Conservation (phyloP, 2,797 vertebrate species). For the Liparis tanakae region DNA sequence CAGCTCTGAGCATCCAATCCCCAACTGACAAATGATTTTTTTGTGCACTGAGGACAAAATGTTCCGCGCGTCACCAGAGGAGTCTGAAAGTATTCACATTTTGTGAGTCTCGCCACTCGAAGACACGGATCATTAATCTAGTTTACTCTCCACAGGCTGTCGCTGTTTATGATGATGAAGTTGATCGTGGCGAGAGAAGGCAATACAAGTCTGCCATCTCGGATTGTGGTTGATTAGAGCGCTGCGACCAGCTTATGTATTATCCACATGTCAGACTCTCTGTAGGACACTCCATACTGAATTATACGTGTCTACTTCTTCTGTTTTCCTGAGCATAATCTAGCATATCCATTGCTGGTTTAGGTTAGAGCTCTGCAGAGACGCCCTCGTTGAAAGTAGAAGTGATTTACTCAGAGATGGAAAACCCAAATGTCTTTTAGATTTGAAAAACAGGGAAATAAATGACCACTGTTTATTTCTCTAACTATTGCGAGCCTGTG, state of each 20-base stretch:
- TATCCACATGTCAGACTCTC: conserved; percentile 22
- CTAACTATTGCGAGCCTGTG: neutral
- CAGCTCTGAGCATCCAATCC: conserved; percentile 38
- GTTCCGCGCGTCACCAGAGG: conserved; percentile 65
- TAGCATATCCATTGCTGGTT: conserved; percentile 22
- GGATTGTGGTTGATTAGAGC: conserved; percentile 29
- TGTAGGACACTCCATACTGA: conserved; percentile 8
- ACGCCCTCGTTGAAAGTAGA: conserved; percentile 14
- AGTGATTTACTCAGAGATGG: conserved; percentile 8
- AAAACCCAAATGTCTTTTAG: conserved; percentile 3
- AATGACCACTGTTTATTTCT: neutral
- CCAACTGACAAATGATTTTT: conserved; percentile 62
- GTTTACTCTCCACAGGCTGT: conserved; percentile 7
- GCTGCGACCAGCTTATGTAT: conserved; percentile 21
- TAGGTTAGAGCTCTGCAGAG: conserved; percentile 12
- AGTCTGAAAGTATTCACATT: conserved; percentile 54
- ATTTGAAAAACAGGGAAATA: conserved; percentile 12
- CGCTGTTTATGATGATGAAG: conserved; percentile 28
- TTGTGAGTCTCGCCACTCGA: conserved; percentile 28
- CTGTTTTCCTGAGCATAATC: conserved; percentile 33
- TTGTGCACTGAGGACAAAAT: conserved; percentile 68
- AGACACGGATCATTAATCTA: conserved; percentile 25
- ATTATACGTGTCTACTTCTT: conserved; percentile 28
- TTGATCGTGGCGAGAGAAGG: conserved; percentile 26
- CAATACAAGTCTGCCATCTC: conserved; percentile 18